Conservation (phyloP, 2,797 vertebrate genomes). For the Alosa sapidissima region DNA sequence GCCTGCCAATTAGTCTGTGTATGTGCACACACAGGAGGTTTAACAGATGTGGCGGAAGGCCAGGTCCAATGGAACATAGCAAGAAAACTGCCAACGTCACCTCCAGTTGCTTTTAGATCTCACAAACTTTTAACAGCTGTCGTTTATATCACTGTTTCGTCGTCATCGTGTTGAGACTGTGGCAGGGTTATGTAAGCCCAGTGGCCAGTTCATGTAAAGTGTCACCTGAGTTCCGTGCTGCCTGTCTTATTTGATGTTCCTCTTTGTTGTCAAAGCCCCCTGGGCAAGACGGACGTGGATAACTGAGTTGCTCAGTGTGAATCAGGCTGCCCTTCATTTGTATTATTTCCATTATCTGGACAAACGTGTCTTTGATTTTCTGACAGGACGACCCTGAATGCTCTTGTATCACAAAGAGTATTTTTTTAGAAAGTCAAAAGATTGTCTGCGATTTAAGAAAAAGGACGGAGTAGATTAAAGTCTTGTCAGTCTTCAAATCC, state of each 20-base stretch:
- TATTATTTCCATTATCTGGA: slow-evolving; percentile 30
- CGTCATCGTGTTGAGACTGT: neutral
- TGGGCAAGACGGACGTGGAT: neutral
- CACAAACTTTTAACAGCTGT: neutral
- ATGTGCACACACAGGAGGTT: neutral
- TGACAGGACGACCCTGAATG: slow-evolving; percentile 29
- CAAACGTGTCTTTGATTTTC: neutral
- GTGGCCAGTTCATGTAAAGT: slow-evolving; percentile 8
- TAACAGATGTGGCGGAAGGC: neutral
- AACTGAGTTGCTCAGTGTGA: neutral
- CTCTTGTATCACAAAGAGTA: slow-evolving; percentile 28
- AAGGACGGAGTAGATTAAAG: slow-evolving; percentile 35
- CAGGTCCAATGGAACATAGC: neutral
- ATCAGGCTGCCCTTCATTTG: slow-evolving; percentile 31
- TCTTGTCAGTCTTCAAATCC: slow-evolving; percentile 53
- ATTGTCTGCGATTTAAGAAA: slow-evolving; percentile 15
- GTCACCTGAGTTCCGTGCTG: slow-evolving; percentile 5
- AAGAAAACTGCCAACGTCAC: neutral
- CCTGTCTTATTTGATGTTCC: slow-evolving; percentile 22
- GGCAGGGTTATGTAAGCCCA: neutral
- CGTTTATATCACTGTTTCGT: slow-evolving; percentile 2
- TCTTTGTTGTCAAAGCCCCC: neutral
- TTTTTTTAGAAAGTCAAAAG: neutral
- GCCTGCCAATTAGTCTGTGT: neutral
- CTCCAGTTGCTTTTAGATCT: neutral